phyloP scores from a whole-genome alignment of 2,797 vertebrate genomes.

The Myotis findleyi region DNA sequence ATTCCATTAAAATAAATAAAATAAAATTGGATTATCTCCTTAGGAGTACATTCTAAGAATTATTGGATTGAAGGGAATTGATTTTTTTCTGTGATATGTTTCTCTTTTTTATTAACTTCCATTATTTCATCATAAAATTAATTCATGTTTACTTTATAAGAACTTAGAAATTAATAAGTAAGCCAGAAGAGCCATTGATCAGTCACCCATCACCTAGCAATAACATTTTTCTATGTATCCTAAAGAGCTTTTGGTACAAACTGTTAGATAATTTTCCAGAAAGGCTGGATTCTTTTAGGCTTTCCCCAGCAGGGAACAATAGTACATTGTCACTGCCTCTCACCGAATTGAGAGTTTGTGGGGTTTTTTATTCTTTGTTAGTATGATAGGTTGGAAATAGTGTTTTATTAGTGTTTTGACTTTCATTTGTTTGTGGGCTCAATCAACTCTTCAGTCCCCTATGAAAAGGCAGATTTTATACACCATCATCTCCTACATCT shows the following conservation, averaged over 20 bases:
- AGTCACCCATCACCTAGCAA: not conserved
- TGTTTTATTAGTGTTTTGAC: conserved; percentile 20
- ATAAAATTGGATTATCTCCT: conserved; percentile 2
- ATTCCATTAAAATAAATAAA: not conserved
- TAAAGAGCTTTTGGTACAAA: not conserved
- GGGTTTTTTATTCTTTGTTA: conserved; percentile 45
- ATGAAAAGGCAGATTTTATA: not conserved
- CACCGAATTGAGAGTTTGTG: not conserved
- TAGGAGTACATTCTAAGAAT: conserved; percentile 21
- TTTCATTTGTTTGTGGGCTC: not conserved
- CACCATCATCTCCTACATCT: not conserved
- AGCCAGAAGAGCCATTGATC: not conserved
- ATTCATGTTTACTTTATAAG: not conserved
- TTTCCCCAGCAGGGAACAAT: not conserved
- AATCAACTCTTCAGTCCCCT: not conserved
- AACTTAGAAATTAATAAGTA: conserved; percentile 34
- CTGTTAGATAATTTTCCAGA: not conserved
- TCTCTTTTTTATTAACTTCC: not conserved
- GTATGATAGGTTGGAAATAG: not conserved
- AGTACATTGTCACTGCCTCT: not conserved
- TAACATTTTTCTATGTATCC: not conserved
- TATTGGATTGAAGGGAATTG: not conserved
- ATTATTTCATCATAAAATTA: conserved; percentile 31
- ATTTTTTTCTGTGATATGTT: conserved; percentile 5
- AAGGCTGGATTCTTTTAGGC: not conserved